Evolutionary conservation across 2,888 invertebrate genomes (phyloP).

Genomic region (Caenorhabditis doughertyi): DNA sequence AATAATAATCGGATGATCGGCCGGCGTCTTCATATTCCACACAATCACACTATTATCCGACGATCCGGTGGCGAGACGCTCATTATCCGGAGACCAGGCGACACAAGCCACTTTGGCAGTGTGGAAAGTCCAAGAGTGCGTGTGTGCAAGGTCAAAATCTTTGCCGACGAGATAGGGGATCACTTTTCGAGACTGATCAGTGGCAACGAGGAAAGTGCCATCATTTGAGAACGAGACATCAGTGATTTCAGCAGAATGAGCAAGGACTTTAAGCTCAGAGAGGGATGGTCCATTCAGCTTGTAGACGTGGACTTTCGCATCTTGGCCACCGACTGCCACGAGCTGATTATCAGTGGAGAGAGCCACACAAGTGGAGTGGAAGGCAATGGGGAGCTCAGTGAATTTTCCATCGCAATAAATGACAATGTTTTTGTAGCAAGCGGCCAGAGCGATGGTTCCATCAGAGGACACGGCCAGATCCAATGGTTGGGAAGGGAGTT

Average conservation of each 20-base stretch:
- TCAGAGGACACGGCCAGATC: conserved; percentile 74
- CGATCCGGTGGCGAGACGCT: conserved; percentile 93
- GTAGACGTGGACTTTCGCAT: conserved; percentile 87
- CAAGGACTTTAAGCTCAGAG: conserved; percentile 86
- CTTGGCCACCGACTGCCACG: conserved; percentile 92
- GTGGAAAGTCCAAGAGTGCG: conserved; percentile 95
- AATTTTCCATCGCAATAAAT: conserved; percentile 23
- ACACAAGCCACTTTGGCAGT: conserved; percentile 85
- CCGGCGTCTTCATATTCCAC: conserved; percentile 93
- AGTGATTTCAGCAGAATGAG: conserved; percentile 90
- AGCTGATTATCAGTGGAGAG: conserved; percentile 88
- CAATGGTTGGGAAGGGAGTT: conserved; percentile 81
- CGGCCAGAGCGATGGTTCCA: conserved; percentile 89
- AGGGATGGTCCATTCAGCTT: conserved; percentile 84
- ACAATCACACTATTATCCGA: conserved; percentile 95
- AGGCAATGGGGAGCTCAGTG: conserved; percentile 84
- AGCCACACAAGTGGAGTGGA: conserved; percentile 91
- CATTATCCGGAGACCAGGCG: conserved; percentile 83
- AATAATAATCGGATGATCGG: conserved; percentile 82
- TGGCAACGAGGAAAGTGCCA: conserved; percentile 91
- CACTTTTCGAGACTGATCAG: conserved; percentile 89
- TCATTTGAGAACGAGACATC: conserved; percentile 95
- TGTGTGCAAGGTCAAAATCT: no score
- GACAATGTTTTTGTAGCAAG: conserved; percentile 86
- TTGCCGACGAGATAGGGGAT: no score